Evolutionary conservation across 2,113 vertebrate genomes (phyloP).

Genomic region (Euleptes europaea): DNA sequence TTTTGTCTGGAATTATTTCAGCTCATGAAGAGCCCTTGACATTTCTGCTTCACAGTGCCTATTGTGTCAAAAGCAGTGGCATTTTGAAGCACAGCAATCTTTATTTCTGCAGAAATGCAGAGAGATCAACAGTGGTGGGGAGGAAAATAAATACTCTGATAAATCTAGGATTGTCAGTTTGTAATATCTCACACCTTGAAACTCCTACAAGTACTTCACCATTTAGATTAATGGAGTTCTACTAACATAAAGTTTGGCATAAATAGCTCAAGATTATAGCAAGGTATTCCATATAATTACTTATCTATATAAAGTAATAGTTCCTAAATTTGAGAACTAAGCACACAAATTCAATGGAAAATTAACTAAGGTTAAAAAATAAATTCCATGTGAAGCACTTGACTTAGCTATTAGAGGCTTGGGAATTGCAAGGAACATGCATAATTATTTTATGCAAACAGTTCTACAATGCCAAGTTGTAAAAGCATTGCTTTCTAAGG

Average conservation of each 20-base stretch:
- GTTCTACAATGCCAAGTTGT: not conserved
- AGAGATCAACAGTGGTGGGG: accelerated
- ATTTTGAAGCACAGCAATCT: not conserved
- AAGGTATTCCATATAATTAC: not conserved
- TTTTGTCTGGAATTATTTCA: not conserved
- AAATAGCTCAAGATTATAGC: not conserved
- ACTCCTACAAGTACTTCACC: not conserved
- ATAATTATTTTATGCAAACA: not conserved
- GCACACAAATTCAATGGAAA: conserved; percentile 11
- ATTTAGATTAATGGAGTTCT: not conserved
- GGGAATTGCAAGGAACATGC: not conserved
- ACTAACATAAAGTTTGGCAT: not conserved
- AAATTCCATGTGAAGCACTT: not conserved
- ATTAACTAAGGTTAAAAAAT: conserved; percentile 16
- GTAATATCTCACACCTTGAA: not conserved
- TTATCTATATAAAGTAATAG: not conserved
- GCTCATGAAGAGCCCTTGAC: not conserved
- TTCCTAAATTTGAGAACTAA: not conserved
- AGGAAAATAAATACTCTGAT: not conserved
- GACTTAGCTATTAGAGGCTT: not conserved
- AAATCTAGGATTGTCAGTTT: not conserved
- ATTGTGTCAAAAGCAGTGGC: not conserved
- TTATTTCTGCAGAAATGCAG: not conserved
- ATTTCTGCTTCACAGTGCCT: not conserved
- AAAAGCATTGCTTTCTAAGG: not conserved